Evolutionary conservation across 2,888 invertebrate species (phyloP), one percentile per base, ranked within the genome.

Genomic region (Hemithea aestivaria): DNA sequence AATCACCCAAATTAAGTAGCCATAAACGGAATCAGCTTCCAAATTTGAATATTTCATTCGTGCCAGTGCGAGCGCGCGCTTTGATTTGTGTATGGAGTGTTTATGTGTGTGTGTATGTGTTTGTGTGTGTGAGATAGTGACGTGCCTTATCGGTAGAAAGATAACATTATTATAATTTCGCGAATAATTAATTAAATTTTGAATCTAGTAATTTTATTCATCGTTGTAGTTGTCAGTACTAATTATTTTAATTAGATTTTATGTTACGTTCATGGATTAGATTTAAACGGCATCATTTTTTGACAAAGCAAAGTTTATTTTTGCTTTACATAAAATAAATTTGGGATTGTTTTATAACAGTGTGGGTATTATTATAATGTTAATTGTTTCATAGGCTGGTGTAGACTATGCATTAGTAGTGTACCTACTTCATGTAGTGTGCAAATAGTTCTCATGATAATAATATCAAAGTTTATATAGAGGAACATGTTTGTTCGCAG

Each of bases 1-100:
- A 85, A 85, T 84, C 85, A 83, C 82, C 87, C 87, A 87, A 87
- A 87, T 87, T 85, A 87, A 85, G 85, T 85, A 87, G 83, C 87
- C 84, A 85, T 87, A 85, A 87, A 87, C 82, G 85, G 75, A 85
- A 85, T 87, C 85, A 82, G 85, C 85, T 87, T 83, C 87, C 84
- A 84, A 87, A 87, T 87, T 87, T 85, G 76, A 87, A 87, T 87
- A 87, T 87, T 85, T 84, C 82, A 84, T 84, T 83, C 75, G 77
- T 73, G 67, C 63, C 62, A 70, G 65, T 71, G 69, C 63, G 71
- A 64, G 71, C 71, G 77, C 73, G 72, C 74, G 77, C 78, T 73
- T 74, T 77, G 79, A 78, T 78, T 74, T 81, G 75, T 76, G 72
- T 73, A 69, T 56, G 60, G 50, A 42, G 16, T 6, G 9, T 40